Conservation (phyloP, 2,797 vertebrate genomes). For the Acipenser ruthenus region DNA sequence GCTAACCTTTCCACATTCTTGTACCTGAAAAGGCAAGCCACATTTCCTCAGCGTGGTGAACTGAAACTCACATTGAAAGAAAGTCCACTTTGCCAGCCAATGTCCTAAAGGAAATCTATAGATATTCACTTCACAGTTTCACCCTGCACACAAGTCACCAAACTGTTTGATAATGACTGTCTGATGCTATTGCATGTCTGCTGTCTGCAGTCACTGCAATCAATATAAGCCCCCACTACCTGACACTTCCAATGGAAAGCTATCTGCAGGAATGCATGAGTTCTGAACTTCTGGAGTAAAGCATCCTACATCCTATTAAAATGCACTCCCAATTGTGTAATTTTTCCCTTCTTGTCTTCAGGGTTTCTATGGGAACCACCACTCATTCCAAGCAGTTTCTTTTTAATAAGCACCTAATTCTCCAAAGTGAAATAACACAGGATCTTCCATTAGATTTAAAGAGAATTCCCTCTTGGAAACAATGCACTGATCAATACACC, state of each 20-base stretch:
- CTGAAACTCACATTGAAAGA: conserved; percentile 13
- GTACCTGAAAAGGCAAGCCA: conserved; percentile 70
- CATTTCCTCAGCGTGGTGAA: not conserved
- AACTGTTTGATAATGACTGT: too few relatives aligned
- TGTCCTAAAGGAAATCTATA: conserved; percentile 6
- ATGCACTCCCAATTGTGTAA: conserved; percentile 28
- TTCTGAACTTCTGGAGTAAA: conserved; percentile 35
- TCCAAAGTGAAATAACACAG: too few relatives aligned
- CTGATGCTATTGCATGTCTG: too few relatives aligned
- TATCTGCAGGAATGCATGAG: too few relatives aligned
- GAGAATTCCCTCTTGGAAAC: too few relatives aligned
- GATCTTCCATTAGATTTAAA: too few relatives aligned
- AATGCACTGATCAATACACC: too few relatives aligned
- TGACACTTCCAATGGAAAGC: conserved; percentile 26
- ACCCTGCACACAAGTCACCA: too few relatives aligned
- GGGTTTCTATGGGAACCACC: not conserved
- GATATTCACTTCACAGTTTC: not conserved
- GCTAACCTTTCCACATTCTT: conserved; percentile 86
- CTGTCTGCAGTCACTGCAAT: too few relatives aligned
- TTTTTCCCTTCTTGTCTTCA: conserved; percentile 8
- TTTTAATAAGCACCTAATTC: too few relatives aligned
- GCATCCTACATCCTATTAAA: conserved; percentile 48
- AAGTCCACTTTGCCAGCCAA: conserved; percentile 14
- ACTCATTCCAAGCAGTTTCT: too few relatives aligned
- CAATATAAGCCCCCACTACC: too few relatives aligned